Base-by-base conservation (phyloP, 35 echinoderm and acorn worm species). In the Apostichopus californicus region DNA sequence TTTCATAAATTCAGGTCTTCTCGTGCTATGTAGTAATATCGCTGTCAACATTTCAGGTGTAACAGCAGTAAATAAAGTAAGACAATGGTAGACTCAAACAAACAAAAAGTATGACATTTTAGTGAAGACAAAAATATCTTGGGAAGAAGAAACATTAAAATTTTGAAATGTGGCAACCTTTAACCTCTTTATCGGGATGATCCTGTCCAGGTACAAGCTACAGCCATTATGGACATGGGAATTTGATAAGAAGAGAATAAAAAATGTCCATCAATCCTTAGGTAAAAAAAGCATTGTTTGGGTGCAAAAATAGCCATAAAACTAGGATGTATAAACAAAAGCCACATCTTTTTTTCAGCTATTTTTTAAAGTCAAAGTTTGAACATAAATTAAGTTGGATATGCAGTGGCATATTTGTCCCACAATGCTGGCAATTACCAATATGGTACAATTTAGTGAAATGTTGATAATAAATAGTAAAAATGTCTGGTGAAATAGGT, bases 181-280 rank as follows among this genome's bases (percentile, higher is more conserved):
- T 85, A 20, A 85, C 81, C 81, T 85, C 6, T 52, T 85, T 85
- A 85, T 85, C 81, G 8, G n/a, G 21, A 25, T 85, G 81, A 85
- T 0, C 3, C 20, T 85, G 81, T 85, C 81, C 81, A 85, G 81
- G 63, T 85, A 55, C 81, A 21, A 18, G 24, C 57, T 85, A 58
- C 57, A 25, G 81, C 81, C 81, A 85, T 85, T 84, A 58, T 18
- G 55, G 81, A 85, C 81, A 85, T 56, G 81, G n/a, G 21, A 56
- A 85, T 13, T 21, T 58, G 54, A 85, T 85, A 85, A 58, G 9
- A 58, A 58, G 34, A 56, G n/a, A 85, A 23, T 58, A 20, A 85
- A 75, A 75, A 57, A 58, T 85, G 57, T n/a, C 81, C 14, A 85
- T 85, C 56, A 85, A 58, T 22, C 17, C 17, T 59, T 9, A 59